Base-by-base conservation (phyloP, 2,797 vertebrate genomes). In the Tangara arthus region DNA sequence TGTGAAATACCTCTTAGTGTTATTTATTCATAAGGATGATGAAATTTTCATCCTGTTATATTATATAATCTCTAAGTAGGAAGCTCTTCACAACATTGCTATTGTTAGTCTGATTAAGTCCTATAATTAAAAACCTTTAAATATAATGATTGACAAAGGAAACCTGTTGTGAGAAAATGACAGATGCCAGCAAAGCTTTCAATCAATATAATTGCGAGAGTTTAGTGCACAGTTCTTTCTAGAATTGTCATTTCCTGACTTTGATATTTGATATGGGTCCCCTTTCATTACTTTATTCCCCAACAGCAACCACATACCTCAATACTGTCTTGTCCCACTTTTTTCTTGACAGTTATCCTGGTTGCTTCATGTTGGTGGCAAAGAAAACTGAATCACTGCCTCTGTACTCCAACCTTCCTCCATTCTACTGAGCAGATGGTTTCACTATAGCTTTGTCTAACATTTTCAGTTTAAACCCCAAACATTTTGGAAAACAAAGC, bases 61-160 rank as follows among this genome's bases (percentile, higher is more conserved):
- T 88, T 77, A 94, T n/a, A 34, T 59, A 79, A 84, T 52, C 23
- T 72, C 3, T 75, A 90, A 86, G 69, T 81, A 93, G 69, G 82
- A 96, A 91, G 69, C 15, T 80, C 64, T 90, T 86, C 46, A 86
- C 30, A 81, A 32, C 39, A 28, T 78, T 78, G 30, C 44, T 71
- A 23, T 71, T 91, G 41, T 26, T 46, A 78, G 22, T 64, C 65
- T 94, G 69, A 88, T 90, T 86, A 95, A 78, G 8, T 46, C 34
- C 70, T 73, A 30, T 30, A 32, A 41, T 86, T 78, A 64, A 91
- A 88, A 53, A 57, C 1, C 37, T 93, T 69, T 82, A 95, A 93
- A 88, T 81, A 57, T 52, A 64, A 56, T 86, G 69, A 94, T 16
- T 91, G 80, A 86, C 57, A 90, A 83, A 64, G 13, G 30, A 88